Evolutionary conservation across 2,797 vertebrate genomes (phyloP), one percentile per base, ranked within the genome.

Genomic region (Cichlasoma orientale): DNA sequence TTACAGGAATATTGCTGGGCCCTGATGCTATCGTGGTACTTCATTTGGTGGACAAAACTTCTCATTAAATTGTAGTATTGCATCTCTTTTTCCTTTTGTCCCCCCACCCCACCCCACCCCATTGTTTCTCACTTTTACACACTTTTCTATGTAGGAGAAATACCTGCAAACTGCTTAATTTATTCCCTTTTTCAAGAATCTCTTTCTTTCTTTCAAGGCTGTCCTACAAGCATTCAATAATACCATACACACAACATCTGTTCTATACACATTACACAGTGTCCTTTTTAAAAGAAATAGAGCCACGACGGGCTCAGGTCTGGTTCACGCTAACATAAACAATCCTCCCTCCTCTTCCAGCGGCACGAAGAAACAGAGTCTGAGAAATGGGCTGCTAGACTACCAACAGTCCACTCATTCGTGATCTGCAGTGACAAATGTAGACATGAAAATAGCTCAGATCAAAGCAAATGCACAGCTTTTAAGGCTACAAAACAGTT

Each of bases 241-340:
- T 29, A 74, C 69, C 83, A 71, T 82, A 82, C 72, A 75, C 84
- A 68, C 27, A 13, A 56, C 82, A 73, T 83, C 85, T 73, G 58
- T 66, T 79, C 56, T 56, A 69, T 75, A 85, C 56, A 82, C 81
- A 80, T 85, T 69, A 83, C 47, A 7, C 74, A 59, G 63, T 23
- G 79, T 82, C 76, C 74, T 79, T 82, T 87, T 82, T 11, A 10
- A 90, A 88, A 91, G 89, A 86, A 89, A 74, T 76, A 79, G 87
- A 86, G 78, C 77, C 82, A 78, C 1, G 52, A 82, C 72, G 84
- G 70, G 81, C 86, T 84, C 58, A 76, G 79, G 85, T 86, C 83
- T 85, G 89, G 79, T 85, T 92, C 82, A 87, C 8, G 76, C 90
- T 79, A 90, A 87, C 78, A 78, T 88, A 93, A 93, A 92, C 89